Evolutionary conservation across 2,113 vertebrate species (phyloP).

Genomic region (Oreamnos americanus): DNA sequence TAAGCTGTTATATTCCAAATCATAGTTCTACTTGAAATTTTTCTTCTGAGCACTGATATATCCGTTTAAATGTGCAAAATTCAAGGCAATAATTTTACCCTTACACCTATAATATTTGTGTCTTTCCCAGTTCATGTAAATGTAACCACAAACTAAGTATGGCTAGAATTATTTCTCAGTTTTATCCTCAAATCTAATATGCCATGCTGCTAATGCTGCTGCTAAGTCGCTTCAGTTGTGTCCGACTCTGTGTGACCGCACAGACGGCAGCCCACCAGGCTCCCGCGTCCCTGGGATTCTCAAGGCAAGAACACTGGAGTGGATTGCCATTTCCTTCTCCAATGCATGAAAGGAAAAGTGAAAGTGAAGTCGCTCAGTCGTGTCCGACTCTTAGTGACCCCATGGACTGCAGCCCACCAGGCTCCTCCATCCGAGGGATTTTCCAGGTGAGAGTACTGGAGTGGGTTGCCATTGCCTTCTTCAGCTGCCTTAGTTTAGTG

Average conservation of each 20-base stretch:
- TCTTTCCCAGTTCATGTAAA: background rate
- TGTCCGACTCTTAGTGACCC: too few species aligned
- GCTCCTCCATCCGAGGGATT: too few species aligned
- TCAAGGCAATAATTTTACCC: background rate
- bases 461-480: too few species aligned
- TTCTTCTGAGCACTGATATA: background rate
- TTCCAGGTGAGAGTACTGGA: too few species aligned
- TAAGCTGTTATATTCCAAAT: background rate
- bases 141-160: background rate
- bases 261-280: too few species aligned
- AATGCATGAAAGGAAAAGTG: too few species aligned
- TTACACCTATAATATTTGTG: background rate
- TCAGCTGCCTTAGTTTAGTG: background rate
- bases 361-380: too few species aligned
- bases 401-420: too few species aligned
- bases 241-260: rapidly evolving
- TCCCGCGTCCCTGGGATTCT: too few species aligned
- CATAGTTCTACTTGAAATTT: background rate
- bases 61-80: background rate
- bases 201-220: background rate
- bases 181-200: background rate
- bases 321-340: too few species aligned
- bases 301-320: too few species aligned
- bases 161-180: background rate
- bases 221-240: background rate